phyloP scores from a whole-genome alignment of 2,113 vertebrate genomes.

The Pachycephala philippinensis region DNA sequence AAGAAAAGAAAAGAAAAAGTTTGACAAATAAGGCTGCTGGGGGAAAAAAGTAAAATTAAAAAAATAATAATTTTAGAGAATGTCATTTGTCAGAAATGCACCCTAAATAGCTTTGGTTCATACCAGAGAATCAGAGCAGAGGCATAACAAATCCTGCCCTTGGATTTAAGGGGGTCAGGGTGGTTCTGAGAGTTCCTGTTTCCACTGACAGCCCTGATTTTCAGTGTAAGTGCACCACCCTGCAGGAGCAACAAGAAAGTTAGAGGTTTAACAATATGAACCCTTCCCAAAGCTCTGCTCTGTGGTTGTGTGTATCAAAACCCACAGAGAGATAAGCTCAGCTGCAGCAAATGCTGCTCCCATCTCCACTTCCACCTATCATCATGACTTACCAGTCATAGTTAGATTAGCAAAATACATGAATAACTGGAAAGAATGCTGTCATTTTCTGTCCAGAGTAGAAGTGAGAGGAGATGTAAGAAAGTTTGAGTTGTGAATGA shows the following conservation, averaged over 20 bases:
- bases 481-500: not conserved
- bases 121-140: not conserved
- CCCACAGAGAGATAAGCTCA: not conserved
- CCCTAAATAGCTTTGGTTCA: not conserved
- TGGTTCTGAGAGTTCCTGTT: not conserved
- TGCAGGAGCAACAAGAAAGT: not conserved
- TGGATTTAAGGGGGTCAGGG: not conserved
- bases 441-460: not conserved
- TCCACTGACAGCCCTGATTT: not conserved
- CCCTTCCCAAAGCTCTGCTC: not conserved
- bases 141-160: not conserved
- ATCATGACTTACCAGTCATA: not conserved
- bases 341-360: not conserved
- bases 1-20: accelerated
- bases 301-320: not conserved
- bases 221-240: not conserved
- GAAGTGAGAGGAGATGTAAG: not conserved
- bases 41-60: not conserved
- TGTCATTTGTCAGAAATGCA: not conserved
- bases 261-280: not conserved
- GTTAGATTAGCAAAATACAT: not conserved
- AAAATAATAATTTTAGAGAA: not conserved
- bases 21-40: not conserved
- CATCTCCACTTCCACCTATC: not conserved
- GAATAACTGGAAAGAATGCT: not conserved